phyloP scores from a whole-genome alignment of 2,113 vertebrate genomes.

The Anguilla rostrata region DNA sequence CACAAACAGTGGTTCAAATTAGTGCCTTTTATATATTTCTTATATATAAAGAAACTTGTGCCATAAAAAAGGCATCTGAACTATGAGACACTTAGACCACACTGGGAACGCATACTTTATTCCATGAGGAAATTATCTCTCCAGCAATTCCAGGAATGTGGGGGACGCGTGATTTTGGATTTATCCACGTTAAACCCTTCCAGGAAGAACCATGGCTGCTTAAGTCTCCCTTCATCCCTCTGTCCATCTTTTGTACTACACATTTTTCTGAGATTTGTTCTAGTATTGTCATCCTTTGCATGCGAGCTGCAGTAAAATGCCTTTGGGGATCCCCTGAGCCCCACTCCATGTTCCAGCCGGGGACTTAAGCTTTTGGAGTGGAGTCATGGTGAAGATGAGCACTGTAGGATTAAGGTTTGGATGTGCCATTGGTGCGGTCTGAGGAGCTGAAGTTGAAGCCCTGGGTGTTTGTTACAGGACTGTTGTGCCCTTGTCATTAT shows the following conservation, averaged over 20 bases:
- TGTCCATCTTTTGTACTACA: background rate
- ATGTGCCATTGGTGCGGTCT: background rate
- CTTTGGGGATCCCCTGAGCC: background rate
- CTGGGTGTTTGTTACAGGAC: background rate
- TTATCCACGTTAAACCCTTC: slow-evolving; percentile 38
- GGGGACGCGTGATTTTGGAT: slow-evolving; percentile 46
- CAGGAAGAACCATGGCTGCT: slow-evolving; percentile 35
- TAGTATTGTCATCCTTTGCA: background rate
- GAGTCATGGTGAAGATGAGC: background rate
- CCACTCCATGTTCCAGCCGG: background rate
- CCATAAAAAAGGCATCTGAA: slow-evolving; percentile 15
- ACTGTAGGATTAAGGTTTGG: background rate
- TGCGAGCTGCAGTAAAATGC: background rate
- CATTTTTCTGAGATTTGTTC: background rate
- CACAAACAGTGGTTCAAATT: slow-evolving; percentile 39
- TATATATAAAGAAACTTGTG: slow-evolving; percentile 14
- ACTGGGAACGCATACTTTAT: slow-evolving; percentile 26
- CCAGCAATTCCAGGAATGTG: slow-evolving; percentile 57
- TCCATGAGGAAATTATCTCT: slow-evolving; percentile 57
- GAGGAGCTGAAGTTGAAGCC: background rate
- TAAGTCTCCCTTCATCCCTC: background rate
- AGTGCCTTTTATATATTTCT: slow-evolving; percentile 53
- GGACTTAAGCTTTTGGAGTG: background rate
- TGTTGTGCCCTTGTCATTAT: background rate
- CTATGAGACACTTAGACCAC: slow-evolving; percentile 4